A percentile compares a stretch with the other conserved stretches of the same genome.
Conservation (phyloP, 2,113 vertebrate species). For the Speoplatyrhinus poulsoni region DNA sequence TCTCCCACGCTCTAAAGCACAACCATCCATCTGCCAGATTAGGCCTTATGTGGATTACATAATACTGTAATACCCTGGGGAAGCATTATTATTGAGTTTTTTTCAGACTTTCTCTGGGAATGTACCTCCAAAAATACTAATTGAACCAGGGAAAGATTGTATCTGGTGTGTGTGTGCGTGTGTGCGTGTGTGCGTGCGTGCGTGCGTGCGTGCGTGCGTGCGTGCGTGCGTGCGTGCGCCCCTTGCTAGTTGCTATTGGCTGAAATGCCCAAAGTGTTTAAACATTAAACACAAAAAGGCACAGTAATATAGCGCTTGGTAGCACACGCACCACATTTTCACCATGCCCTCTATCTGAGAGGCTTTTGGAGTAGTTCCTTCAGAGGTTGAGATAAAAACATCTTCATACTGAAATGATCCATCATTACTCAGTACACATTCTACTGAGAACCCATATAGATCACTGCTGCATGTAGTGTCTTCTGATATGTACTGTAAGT, state of each 20-base stretch:
- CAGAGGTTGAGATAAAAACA: slow-evolving; percentile 16
- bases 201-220: no score
- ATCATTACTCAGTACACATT: slow-evolving; percentile 18
- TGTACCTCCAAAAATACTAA: slow-evolving; percentile 5
- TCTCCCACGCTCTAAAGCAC: no score
- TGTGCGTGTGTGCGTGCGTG: no score
- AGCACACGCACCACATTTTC: background rate
- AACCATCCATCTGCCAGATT: slow-evolving; percentile 14
- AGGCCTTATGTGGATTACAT: slow-evolving; percentile 28
- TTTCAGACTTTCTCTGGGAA: slow-evolving; percentile 5
- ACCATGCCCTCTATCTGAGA: background rate
- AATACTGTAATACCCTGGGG: slow-evolving; percentile 13
- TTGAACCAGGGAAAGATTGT: background rate
- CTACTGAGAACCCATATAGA: background rate
- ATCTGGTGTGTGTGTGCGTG: slow-evolving; percentile 2
- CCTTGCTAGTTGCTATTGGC: slow-evolving; percentile 1
- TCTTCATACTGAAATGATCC: slow-evolving; percentile 34
- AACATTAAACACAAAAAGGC: slow-evolving; percentile 37
- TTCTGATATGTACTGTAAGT: no score
- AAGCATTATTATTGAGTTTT: slow-evolving; percentile 17
- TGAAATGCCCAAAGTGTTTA: slow-evolving; percentile 21
- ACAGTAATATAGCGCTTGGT: background rate
- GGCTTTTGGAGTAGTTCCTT: background rate
- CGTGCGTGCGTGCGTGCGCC: background rate
- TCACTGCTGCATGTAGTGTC: background rate